Conservation (phyloP, 2,797 vertebrate genomes). For the Darevskia nairensis region DNA sequence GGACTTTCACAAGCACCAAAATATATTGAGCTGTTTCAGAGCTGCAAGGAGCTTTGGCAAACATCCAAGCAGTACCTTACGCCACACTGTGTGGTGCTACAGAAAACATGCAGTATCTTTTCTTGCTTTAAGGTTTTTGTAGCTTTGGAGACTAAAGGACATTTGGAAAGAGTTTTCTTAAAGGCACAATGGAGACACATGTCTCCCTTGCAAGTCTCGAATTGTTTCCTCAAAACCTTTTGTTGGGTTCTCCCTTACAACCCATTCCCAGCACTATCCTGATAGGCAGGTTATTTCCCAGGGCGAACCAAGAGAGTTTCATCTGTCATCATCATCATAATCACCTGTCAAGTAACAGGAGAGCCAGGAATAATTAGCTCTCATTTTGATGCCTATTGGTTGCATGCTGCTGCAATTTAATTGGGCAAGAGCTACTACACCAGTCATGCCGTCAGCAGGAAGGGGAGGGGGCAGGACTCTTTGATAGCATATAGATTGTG, state of each 20-base stretch:
- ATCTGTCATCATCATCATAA: slow-evolving; percentile 34
- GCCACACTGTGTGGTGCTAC: background rate
- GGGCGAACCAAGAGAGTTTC: slow-evolving; percentile 49
- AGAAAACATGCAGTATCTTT: background rate
- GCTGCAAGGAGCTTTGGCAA: background rate
- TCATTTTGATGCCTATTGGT: background rate
- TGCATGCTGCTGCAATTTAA: background rate
- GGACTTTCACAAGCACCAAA: background rate
- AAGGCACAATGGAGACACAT: background rate
- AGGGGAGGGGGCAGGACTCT: no score
- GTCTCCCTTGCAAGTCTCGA: slow-evolving; percentile 13
- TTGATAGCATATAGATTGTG: background rate
- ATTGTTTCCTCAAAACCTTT: background rate
- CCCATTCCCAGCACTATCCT: background rate
- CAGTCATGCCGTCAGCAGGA: background rate
- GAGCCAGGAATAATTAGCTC: background rate
- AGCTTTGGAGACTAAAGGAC: background rate
- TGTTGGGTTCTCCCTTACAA: background rate
- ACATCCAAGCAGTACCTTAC: background rate
- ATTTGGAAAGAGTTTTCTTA: background rate
- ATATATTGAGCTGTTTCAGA: background rate
- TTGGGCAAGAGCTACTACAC: background rate
- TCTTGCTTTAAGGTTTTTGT: slow-evolving; percentile 20
- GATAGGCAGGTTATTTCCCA: background rate
- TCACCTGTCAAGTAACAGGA: slow-evolving; percentile 2